A percentile compares a stretch with the other conserved stretches of the same genome.
Conservation (phyloP, 2,113 vertebrate species). For the Dipodomys spectabilis region DNA sequence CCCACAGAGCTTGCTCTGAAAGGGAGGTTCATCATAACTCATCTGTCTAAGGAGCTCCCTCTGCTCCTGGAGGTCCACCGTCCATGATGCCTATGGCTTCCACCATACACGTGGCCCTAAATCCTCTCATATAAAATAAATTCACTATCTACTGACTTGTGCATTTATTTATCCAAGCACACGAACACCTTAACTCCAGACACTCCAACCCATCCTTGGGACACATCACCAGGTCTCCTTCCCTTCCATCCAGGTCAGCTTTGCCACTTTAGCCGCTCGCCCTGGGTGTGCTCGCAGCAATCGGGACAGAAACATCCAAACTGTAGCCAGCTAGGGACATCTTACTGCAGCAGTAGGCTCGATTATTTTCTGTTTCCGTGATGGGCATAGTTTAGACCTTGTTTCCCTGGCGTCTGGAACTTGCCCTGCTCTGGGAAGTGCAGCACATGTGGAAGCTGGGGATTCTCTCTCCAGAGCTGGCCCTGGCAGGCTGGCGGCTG, state of each 20-base stretch:
- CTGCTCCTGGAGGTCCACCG: too few species aligned
- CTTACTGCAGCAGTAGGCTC: constrained; percentile 65
- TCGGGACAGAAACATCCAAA: constrained; percentile 53
- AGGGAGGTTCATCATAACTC: not conserved
- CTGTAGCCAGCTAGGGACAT: constrained; percentile 68
- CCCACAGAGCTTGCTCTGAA: not conserved
- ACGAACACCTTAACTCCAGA: constrained; percentile 16
- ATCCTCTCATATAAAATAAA: not conserved
- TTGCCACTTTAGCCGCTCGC: constrained; percentile 17
- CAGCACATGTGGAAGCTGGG: not conserved
- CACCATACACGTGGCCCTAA: not conserved
- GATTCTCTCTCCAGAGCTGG: not conserved
- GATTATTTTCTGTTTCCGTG: constrained; percentile 42
- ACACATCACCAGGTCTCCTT: constrained; percentile 24
- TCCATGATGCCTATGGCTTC: not conserved
- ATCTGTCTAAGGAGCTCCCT: not conserved
- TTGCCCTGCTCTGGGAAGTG: constrained; percentile 51
- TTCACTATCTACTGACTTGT: not conserved
- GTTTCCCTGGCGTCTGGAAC: constrained; percentile 60
- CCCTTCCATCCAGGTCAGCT: not conserved
- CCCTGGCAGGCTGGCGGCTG: not conserved
- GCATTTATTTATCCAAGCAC: constrained; percentile 13
- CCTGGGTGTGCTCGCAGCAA: constrained; percentile 37
- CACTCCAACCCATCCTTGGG: not conserved
- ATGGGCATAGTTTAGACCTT: constrained; percentile 50